These are phyloP conservation scores for Odontocerum albicorne DNA, from an alignment of 2,888 invertebrate genomes.

Conservation along the genomic window DNA sequence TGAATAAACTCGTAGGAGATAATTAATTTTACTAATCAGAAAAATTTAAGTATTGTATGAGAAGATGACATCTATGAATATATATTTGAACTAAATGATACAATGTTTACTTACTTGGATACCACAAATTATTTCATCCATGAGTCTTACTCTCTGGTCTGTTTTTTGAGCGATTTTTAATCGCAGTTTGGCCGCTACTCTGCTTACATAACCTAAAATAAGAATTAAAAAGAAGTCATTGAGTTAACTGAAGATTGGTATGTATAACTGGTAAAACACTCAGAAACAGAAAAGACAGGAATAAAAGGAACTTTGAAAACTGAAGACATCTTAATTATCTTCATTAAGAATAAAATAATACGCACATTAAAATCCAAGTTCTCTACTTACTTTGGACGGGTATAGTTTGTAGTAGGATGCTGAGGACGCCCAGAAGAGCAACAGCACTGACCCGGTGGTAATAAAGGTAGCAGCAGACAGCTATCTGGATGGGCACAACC, in stretches of 20 bases:
- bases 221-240: background rate
- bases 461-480: conserved; percentile 50
- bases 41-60: background rate
- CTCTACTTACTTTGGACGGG: conserved; percentile 55
- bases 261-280: background rate
- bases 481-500: conserved; percentile 55
- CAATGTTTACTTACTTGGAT: conserved; percentile 63
- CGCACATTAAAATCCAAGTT: background rate
- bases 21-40: background rate
- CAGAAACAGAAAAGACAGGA: background rate
- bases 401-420: conserved; percentile 50
- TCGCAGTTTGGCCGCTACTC: conserved; percentile 52
- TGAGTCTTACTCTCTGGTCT: conserved; percentile 80
- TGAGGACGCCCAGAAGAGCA: conserved; percentile 54
- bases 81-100: too few species aligned
- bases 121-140: conserved; percentile 86
- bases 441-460: conserved; percentile 45
- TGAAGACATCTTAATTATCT: too few species aligned
- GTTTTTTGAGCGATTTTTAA: conserved; percentile 72
- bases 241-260: background rate
- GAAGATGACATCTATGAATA: too few species aligned
- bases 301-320: background rate
- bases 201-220: conserved; percentile 53
- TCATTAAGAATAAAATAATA: background rate
- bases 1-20: too few species aligned